Evolutionary conservation across 2,113 vertebrate genomes (phyloP).

Genomic region (Cricetomys ansorgei): DNA sequence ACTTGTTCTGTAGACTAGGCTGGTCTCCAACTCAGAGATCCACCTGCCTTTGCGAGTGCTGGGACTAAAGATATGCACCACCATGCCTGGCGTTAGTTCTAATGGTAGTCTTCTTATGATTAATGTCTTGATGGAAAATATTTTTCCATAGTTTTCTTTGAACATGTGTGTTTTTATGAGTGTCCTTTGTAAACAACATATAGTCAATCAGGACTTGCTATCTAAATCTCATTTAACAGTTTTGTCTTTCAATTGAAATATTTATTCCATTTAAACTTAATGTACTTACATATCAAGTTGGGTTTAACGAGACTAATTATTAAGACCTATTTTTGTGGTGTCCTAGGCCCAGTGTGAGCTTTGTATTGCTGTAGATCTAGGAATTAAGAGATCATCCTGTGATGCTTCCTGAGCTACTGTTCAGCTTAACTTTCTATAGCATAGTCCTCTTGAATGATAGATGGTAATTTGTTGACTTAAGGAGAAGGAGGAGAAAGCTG

Average conservation of each 20-base stretch:
- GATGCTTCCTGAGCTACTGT: background rate
- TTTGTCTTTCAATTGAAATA: slow-evolving; percentile 45
- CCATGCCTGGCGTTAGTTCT: background rate
- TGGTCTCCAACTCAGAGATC: background rate
- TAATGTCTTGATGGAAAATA: slow-evolving; percentile 38
- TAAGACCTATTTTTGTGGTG: background rate
- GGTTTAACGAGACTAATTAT: slow-evolving; percentile 34
- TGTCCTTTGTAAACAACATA: slow-evolving; percentile 33
- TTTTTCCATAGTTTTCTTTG: slow-evolving; percentile 51
- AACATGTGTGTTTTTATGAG: background rate
- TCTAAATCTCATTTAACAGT: slow-evolving; percentile 38
- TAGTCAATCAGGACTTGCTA: slow-evolving; percentile 37
- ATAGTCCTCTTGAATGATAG: background rate
- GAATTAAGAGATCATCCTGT: background rate
- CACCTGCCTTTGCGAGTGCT: background rate
- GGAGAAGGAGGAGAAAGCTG: slow-evolving; percentile 28
- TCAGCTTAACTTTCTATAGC: background rate
- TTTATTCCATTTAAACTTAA: slow-evolving; percentile 42
- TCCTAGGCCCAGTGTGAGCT: background rate
- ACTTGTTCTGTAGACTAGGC: background rate
- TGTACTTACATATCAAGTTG: slow-evolving; percentile 31
- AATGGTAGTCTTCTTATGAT: slow-evolving; percentile 29
- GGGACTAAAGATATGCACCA: background rate
- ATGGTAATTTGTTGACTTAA: slow-evolving; percentile 11
- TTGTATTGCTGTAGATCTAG: background rate